These are phyloP conservation scores for Xylota sylvarum DNA, from an alignment of 2,888 invertebrate species.

Conservation along the genomic window DNA sequence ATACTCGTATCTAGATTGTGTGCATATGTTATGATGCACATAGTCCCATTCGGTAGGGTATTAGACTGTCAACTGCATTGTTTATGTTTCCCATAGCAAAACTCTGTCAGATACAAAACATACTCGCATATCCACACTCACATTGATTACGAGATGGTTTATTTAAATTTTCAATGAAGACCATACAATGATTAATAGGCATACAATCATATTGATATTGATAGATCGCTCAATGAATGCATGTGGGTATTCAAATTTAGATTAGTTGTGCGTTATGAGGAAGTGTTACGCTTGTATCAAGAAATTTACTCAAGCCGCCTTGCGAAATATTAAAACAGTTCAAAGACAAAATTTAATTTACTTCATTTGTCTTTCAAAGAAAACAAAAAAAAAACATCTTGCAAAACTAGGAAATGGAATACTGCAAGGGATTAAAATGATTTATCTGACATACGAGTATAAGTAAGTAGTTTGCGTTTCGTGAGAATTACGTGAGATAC, in stretches of 20 bases:
- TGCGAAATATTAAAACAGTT: conserved; percentile 15
- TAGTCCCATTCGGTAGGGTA: neutral
- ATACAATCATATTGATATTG: neutral
- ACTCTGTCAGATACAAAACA: neutral
- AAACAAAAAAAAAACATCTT: neutral
- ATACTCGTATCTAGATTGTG: conserved; percentile 4
- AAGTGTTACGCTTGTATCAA: conserved; percentile 12
- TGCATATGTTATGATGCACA: neutral
- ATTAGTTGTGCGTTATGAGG: conserved; percentile 34
- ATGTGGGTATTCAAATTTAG: conserved; percentile 15
- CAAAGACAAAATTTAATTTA: neutral
- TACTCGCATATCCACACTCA: neutral
- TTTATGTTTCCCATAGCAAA: conserved; percentile 1
- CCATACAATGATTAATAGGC: neutral
- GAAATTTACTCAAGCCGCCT: neutral
- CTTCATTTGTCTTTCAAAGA: neutral
- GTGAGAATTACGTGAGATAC: conserved; percentile 1
- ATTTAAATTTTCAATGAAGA: neutral
- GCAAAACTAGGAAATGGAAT: conserved; percentile 22
- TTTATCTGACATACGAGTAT: neutral
- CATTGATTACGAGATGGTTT: neutral
- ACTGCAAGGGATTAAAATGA: conserved; percentile 15
- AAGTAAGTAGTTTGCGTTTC: neutral
- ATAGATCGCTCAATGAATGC: neutral
- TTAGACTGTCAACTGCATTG: neutral